A percentile compares a stretch with the other conserved stretches of the same genome.
These are phyloP conservation scores for Heteromurus nitidus DNA, from an alignment of 2,888 invertebrate species.

Conservation along the genomic window DNA sequence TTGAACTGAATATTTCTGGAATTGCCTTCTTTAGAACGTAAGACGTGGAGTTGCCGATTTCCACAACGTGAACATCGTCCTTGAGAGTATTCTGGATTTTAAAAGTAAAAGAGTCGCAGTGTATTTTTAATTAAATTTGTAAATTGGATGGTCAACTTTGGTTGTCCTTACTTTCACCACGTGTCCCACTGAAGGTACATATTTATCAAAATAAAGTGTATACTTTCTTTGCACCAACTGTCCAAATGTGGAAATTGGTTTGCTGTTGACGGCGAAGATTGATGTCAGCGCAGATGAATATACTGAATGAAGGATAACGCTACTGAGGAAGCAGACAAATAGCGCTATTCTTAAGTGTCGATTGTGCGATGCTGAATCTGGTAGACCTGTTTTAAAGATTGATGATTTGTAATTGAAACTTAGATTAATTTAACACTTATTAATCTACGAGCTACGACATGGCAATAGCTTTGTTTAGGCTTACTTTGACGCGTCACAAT, in stretches of 20 bases:
- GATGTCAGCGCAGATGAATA: conserved; percentile 21
- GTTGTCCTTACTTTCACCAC: background rate
- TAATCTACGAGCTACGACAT: background rate
- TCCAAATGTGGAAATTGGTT: background rate
- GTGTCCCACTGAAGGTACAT: background rate
- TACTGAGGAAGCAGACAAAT: background rate
- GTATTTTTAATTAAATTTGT: background rate
- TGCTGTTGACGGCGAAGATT: background rate
- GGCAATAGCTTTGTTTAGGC: no score
- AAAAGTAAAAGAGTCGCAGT: background rate
- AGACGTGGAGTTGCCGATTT: background rate
- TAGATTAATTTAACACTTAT: background rate
- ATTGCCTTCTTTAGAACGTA: background rate
- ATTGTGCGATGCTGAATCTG: background rate
- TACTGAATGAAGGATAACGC: background rate
- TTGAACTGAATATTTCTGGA: conserved; percentile 10
- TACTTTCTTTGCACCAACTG: background rate
- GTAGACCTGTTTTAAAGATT: background rate
- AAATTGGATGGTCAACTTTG: no score
- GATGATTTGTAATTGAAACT: background rate
- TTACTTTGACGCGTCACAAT: background rate
- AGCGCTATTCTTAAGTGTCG: background rate
- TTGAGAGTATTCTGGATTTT: background rate
- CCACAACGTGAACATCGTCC: background rate
- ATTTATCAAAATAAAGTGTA: conserved; percentile 9